These are phyloP conservation scores for Littorina saxatilis DNA, from an alignment of 1,140 invertebrate genomes.

Conservation along the genomic window DNA sequence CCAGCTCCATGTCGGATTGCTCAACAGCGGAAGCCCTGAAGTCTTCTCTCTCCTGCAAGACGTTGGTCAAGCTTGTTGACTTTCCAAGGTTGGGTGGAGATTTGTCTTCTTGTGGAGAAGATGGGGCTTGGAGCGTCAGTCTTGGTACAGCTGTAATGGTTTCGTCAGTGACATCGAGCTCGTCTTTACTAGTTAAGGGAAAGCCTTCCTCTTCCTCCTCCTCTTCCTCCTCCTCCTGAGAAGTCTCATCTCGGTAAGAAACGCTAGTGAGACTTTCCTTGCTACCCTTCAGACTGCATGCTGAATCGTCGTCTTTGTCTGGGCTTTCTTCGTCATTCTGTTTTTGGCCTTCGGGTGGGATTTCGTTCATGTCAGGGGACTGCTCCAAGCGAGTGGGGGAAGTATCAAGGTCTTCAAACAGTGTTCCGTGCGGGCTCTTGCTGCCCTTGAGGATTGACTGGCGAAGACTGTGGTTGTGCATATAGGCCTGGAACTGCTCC, in stretches of 20 bases:
- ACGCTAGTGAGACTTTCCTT: slow-evolving; percentile 25
- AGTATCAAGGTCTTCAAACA: slow-evolving; percentile 18
- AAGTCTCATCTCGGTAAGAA: slow-evolving; percentile 1
- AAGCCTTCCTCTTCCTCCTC: not conserved
- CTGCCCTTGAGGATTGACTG: slow-evolving; percentile 35
- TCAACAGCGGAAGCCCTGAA: not conserved
- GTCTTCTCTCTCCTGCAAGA: not conserved
- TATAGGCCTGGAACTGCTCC: slow-evolving; percentile 27
- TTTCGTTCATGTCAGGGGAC: not conserved
- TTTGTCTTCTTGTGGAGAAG: not conserved
- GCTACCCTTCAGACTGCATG: not conserved
- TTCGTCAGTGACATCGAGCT: not conserved
- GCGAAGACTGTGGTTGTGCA: slow-evolving; percentile 24
- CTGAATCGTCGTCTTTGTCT: not conserved
- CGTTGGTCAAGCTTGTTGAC: not conserved
- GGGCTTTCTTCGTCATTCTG: not conserved
- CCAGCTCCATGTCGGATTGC: not conserved
- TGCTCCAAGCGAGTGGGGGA: not conserved
- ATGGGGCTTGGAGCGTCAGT: not conserved
- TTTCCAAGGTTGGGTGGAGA: not conserved
- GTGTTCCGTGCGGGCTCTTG: slow-evolving; percentile 25
- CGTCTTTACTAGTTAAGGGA: not conserved
- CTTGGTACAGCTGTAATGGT: not conserved
- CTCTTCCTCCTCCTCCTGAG: not conserved
- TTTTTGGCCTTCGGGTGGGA: not conserved